Base-by-base conservation (phyloP, 2,113 vertebrate genomes). In the Ardeotis arabs region DNA sequence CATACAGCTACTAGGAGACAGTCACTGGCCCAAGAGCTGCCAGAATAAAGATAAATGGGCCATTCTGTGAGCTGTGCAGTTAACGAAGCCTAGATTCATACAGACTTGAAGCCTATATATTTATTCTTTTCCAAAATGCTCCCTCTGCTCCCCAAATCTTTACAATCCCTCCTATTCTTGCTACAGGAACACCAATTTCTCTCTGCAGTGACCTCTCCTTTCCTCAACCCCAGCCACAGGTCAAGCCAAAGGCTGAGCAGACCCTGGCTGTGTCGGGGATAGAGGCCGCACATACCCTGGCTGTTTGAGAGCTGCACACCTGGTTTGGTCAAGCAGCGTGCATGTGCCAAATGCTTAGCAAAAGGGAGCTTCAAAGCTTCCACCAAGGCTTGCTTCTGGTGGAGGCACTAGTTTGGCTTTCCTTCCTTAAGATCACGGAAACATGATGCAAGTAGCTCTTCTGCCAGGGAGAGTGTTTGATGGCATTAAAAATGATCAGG, bases 231-330 rank as follows among this genome's bases (percentile, higher is more conserved):
- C 18, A 82, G 44, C 10, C 37, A 68, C 9, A n/a, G 67, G 37
- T 22, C 2, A 2, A 58, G 24, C 20, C 37, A 55, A 50, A 28
- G 77, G 45, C 64, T 74, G 45, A 84, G 18, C 33, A 41, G 33
- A 28, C 28, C 9, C 10, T 39, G 0, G 0, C 66, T 72, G 52
- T 53, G 64, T 5, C 3, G 2, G 13, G 20, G 8, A 31, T 37
- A 28, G 35, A 64, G 60, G 16, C 33, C 73, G 14, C 12, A 8
- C 0, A 0, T 4, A 27, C 19, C 8, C 62, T 59, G 80, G 2
- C 22, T 64, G 24, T 68, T 50, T 41, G 37, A 68, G 80, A 88
- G 24, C 45, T 85, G 20, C 3, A 7, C 1, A 4, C 1, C 1
- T 45, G n/a, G 4, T 33, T 94, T 86, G 62, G 33, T n/a, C 39